These are phyloP conservation scores for Euphysa ruthae DNA, from an alignment of 30 jellyfish, hydroid and myxozoan species.

Conservation along the genomic window DNA sequence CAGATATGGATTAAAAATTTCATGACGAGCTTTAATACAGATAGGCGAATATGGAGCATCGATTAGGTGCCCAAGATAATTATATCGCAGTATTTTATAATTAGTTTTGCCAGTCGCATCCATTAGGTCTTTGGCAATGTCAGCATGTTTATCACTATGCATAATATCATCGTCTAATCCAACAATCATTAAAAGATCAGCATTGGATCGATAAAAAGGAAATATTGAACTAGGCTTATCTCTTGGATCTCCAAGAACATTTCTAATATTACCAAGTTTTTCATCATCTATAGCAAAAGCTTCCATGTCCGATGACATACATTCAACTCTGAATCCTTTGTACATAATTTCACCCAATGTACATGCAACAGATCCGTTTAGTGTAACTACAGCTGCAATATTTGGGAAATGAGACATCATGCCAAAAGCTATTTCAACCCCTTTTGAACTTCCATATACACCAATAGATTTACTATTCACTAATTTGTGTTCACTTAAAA, in stretches of 20 bases:
- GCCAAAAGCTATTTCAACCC: slow-evolving; percentile 13
- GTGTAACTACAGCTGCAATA: slow-evolving; percentile 8
- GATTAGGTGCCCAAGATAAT: slow-evolving; percentile 10
- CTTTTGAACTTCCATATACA: slow-evolving; percentile 16
- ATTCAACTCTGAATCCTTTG: background rate
- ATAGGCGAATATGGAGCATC: slow-evolving; percentile 23
- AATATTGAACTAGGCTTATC: background rate
- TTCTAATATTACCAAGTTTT: background rate
- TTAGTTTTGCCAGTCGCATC: slow-evolving; percentile 16
- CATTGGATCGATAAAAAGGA: slow-evolving; percentile 10
- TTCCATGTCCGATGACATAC: background rate
- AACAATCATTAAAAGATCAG: slow-evolving; percentile 12
- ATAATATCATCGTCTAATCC: background rate
- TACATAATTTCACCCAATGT: background rate
- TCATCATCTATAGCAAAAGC: background rate
- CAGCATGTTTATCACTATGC: background rate
- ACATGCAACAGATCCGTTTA: slow-evolving; percentile 16
- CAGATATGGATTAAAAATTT: background rate
- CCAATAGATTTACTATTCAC: slow-evolving; percentile 9
- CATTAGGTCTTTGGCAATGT: slow-evolving; percentile 6
- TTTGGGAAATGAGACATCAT: slow-evolving; percentile 11
- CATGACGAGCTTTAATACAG: background rate
- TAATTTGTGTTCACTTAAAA: background rate
- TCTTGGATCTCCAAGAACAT: background rate
- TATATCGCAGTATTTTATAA: background rate